A percentile compares a stretch with the other conserved stretches of the same genome.
phyloP scores from a whole-genome alignment of 2,797 vertebrate species.

The Chaenodraco wilsoni region DNA sequence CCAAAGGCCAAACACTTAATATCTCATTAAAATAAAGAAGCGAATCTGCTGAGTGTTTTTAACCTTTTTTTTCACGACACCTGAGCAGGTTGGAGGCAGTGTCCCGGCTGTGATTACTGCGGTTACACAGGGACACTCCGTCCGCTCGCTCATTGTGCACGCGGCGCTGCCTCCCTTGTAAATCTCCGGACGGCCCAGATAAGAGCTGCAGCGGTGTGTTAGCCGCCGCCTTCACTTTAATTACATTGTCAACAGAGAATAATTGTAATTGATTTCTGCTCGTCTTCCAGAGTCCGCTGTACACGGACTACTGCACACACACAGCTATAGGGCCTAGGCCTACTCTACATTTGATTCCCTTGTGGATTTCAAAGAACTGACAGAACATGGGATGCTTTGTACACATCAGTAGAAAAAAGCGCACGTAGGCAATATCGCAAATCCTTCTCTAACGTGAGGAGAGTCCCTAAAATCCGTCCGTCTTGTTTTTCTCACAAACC shows the following conservation, averaged over 20 bases:
- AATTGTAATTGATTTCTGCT: slow-evolving; percentile 94
- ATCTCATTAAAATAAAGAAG: neutral
- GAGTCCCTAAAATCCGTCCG: too few relatives aligned
- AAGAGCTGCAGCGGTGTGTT: slow-evolving; percentile 73
- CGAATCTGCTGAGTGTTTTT: neutral
- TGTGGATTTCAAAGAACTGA: neutral
- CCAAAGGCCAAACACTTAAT: neutral
- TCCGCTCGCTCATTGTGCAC: slow-evolving; percentile 52
- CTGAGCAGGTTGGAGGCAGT: neutral
- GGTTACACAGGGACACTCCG: slow-evolving; percentile 10
- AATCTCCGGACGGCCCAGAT: slow-evolving; percentile 79
- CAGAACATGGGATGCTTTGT: neutral
- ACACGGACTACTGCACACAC: slow-evolving; percentile 2
- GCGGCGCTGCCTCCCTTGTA: slow-evolving; percentile 59
- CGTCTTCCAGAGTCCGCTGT: slow-evolving; percentile 51
- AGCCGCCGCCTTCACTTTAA: slow-evolving; percentile 86
- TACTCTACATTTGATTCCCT: neutral
- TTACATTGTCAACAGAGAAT: slow-evolving; percentile 97
- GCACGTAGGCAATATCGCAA: neutral
- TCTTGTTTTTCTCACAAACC: too few relatives aligned
- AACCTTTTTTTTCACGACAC: slow-evolving; percentile 5
- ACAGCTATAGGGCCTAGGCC: neutral
- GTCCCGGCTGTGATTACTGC: neutral
- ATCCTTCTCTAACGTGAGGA: too few relatives aligned
- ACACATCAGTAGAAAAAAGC: neutral